Evolutionary conservation across 1,140 invertebrate species (phyloP), one percentile per base, ranked within the genome.

Genomic region (Drosophila simulans): DNA sequence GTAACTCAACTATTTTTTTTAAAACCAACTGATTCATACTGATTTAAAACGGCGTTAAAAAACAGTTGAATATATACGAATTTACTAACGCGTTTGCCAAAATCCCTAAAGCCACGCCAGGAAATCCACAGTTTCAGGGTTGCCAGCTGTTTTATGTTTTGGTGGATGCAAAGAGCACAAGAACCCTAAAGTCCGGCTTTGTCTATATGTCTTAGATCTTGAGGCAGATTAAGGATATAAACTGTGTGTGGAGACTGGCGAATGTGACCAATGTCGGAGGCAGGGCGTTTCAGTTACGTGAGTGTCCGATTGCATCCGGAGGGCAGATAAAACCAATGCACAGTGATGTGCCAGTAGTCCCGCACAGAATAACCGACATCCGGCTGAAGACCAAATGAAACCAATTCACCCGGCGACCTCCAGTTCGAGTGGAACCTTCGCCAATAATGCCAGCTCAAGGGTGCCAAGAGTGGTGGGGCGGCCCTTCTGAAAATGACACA

Each of bases 371-470:
- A n/a, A 13, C 40, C 35, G 31, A 31, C 45, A 66, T 54, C 40
- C 15, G 42, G 3, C 42, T 13, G 63, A 35, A 34, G 34, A 22
- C 31, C 49, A 27, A 51, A 74, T 65, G 39, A 46, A 55, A 65
- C 25, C 46, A 53, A 58, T 64, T 53, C 40, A 17, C 52, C 42
- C 13, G 31, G 20, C 37, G 71, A 35, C 71, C 71, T 63, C 42
- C 51, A 8, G 5, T 20, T 43, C 45, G 53, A 65, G 71, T 75
- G 72, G 60, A 53, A 66, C 62, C 45, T 66, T 51, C 45, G 48
- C 22, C 54, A 22, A 42, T 59, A 66, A 75, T 54, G 53, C 55
- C 59, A n/a, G 59, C 52, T 51, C 59, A 75, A 55, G 71, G 42
- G 42, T 48, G 40, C 13, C 46, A 31, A 66, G 43, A 39, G 59